phyloP scores from a whole-genome alignment of 2,888 invertebrate species.

The Campaea margaritaria region DNA sequence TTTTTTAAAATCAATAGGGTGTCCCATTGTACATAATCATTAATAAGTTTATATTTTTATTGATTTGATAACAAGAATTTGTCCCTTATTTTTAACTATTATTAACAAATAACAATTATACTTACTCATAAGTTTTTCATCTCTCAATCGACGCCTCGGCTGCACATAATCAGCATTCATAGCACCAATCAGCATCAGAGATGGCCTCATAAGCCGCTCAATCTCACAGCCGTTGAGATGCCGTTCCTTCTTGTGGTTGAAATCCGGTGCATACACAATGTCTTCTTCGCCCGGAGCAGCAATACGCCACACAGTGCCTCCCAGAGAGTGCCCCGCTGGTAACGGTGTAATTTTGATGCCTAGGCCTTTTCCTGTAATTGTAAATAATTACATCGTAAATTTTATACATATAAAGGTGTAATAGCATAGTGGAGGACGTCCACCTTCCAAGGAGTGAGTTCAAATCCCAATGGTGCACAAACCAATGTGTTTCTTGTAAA shows the following conservation, averaged over 20 bases:
- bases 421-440: no score
- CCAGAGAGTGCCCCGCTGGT: conserved; percentile 99
- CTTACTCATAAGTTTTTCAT: conserved; percentile 98
- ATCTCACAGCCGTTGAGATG: conserved; percentile 98
- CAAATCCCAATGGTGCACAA: no score
- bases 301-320: conserved; percentile 99
- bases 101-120: conserved; percentile 28
- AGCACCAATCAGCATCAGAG: conserved; percentile 97
- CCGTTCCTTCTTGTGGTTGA: conserved; percentile 99
- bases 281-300: conserved; percentile 99
- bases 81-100: no score
- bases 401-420: no score
- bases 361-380: conserved; percentile 93
- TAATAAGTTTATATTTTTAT: no score
- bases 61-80: no score
- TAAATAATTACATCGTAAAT: background rate
- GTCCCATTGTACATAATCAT: no score
- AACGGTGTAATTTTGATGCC: conserved; percentile 97
- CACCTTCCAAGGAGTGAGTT: no score
- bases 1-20: no score
- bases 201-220: conserved; percentile 95
- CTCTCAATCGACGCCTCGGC: conserved; percentile 94
- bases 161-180: conserved; percentile 98
- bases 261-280: conserved; percentile 98
- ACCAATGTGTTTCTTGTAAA: no score